Conservation (phyloP, 1,140 invertebrate genomes). For the Halyomorpha halys region DNA sequence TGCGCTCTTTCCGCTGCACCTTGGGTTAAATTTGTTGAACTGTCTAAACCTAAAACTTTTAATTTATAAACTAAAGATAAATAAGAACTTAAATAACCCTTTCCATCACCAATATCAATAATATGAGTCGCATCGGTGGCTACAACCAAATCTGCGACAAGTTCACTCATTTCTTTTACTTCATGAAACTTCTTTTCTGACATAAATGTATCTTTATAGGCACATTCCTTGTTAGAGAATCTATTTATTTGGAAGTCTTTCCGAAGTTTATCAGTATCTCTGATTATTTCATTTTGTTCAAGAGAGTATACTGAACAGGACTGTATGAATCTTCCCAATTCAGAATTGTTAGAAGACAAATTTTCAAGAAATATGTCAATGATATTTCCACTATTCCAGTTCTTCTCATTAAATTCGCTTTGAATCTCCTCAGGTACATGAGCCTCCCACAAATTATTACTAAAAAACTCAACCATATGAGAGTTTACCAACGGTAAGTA, state of each 20-base stretch:
- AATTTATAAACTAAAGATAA: conserved; percentile 57
- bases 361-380: background rate
- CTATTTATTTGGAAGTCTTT: conserved; percentile 36
- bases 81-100: conserved; percentile 68
- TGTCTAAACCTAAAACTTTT: conserved; percentile 69
- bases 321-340: conserved; percentile 13
- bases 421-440: conserved; percentile 45
- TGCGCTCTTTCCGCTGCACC: conserved; percentile 50
- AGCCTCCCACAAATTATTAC: conserved; percentile 51
- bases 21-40: conserved; percentile 49
- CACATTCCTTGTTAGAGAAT: conserved; percentile 36
- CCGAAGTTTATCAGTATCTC: conserved; percentile 29
- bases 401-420: conserved; percentile 40
- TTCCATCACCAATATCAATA: conserved; percentile 77
- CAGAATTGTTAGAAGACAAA: background rate
- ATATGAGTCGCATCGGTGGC: conserved; percentile 39
- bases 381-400: background rate
- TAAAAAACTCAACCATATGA: conserved; percentile 73
- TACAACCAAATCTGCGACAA: conserved; percentile 40
- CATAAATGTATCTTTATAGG: conserved; percentile 38
- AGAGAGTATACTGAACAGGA: conserved; percentile 34
- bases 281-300: background rate
- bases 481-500: conserved; percentile 55
- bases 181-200: conserved; percentile 71
- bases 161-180: conserved; percentile 48